Evolutionary conservation across 2,113 vertebrate genomes (phyloP), one percentile per base, ranked within the genome.

Genomic region (Mola mola): DNA sequence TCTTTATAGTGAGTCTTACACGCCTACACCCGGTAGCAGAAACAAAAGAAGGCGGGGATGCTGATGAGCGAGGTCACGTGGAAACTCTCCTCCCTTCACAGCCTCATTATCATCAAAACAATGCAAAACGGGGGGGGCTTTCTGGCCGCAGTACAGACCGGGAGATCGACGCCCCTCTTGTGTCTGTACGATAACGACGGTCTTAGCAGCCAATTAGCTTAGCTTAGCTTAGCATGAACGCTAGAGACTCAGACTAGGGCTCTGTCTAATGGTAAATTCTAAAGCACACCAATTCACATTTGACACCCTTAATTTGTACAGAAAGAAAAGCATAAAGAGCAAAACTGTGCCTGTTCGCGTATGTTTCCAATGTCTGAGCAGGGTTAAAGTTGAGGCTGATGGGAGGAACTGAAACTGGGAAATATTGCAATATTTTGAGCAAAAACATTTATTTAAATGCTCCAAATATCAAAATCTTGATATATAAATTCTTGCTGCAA

Each of bases 1-100:
- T 94, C 90, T 94, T 93, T 93, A 94, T 88, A 89, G 89, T 92
- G 89, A 95, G 90, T 92, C 92, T 94, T 92, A 95, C 90, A 91
- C 90, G 94, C 91, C 93, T 94, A 88, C 40, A 87, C 87, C 88
- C 76, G 91, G 89, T 89, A 90, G 91, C 90, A 91, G 90, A 90
- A 92, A 90, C 78, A 91, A 62, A 90, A 86, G 79, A 88, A 48
- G 78, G 64, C 69, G 52, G 49, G 72, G 51, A 47, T 66, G 69
- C 16, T 56, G 69, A 49, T 87, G 67, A 87, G 75, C 50, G 36
- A 72, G 49, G 29, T n/a, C n/a, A n/a, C n/a, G n/a, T n/a, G n/a
- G n/a, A n/a, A n/a, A n/a, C n/a, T n/a, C n/a, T 25, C 38, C 43
- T 8, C n/a, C 7, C 42, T 49, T 69, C 56, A 46, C 26, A 73